Conservation (phyloP, 1,140 invertebrate species). For the Stegodyphus mimosarum region DNA sequence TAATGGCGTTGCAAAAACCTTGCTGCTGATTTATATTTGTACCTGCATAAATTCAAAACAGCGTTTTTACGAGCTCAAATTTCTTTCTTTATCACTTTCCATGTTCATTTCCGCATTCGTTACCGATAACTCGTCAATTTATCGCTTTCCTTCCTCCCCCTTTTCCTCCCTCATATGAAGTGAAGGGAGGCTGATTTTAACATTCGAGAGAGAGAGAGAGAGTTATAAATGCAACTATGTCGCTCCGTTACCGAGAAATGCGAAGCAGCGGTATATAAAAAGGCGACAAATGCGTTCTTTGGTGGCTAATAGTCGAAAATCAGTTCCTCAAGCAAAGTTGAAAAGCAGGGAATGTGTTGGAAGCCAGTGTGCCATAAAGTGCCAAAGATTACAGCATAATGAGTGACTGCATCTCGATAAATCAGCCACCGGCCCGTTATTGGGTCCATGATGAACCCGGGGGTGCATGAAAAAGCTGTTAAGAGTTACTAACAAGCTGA, state of each 20-base stretch:
- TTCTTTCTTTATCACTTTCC: too few species aligned
- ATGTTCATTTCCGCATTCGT: too few species aligned
- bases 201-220: neutral
- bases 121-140: too few species aligned
- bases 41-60: too few species aligned
- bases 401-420: conserved; percentile 22
- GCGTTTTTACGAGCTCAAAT: too few species aligned
- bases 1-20: too few species aligned
- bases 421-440: conserved; percentile 40
- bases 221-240: neutral
- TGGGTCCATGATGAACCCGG: conserved; percentile 30
- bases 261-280: neutral
- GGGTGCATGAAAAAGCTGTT: conserved; percentile 58
- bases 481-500: conserved; percentile 54
- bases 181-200: neutral
- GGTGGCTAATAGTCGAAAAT: conserved; percentile 18
- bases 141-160: too few species aligned
- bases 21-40: too few species aligned
- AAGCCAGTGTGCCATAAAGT: conserved; percentile 20
- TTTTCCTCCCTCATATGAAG: neutral
- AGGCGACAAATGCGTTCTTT: conserved; percentile 12
- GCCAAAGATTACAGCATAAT: conserved; percentile 46
- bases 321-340: conserved; percentile 3
- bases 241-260: neutral
- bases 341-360: neutral